These are phyloP conservation scores for Dasysyrphus albostriatus DNA, from an alignment of 2,888 invertebrate genomes.

Conservation along the genomic window DNA sequence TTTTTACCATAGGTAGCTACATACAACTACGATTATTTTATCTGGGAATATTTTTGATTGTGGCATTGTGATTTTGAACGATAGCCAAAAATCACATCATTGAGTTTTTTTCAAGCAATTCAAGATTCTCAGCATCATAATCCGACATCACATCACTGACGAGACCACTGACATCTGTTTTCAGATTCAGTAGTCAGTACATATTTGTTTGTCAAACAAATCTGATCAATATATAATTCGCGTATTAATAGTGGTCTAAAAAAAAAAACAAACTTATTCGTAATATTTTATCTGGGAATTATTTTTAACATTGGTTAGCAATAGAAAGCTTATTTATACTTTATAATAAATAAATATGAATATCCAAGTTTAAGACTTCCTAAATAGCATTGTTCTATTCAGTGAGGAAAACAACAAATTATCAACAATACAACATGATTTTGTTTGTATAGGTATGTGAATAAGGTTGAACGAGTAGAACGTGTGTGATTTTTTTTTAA, in stretches of 20 bases:
- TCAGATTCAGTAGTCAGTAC: not conserved
- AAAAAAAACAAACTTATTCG: not conserved
- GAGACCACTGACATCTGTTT: not conserved
- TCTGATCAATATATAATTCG: not conserved
- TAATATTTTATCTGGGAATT: not conserved
- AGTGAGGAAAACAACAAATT: not conserved
- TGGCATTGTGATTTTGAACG: conserved; percentile 15
- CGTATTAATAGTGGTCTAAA: not conserved
- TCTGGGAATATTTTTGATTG: not conserved
- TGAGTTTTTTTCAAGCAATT: conserved; percentile 11
- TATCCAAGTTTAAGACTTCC: not conserved
- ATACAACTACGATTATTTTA: not conserved
- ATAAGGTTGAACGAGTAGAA: not conserved
- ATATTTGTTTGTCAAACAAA: conserved; percentile 2
- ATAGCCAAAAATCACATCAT: conserved; percentile 19
- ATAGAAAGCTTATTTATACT: not conserved
- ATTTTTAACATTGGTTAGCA: not conserved
- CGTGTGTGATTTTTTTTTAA: not conserved
- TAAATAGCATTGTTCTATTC: not conserved
- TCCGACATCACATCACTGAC: not conserved
- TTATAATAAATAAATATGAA: not conserved
- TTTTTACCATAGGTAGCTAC: not conserved
- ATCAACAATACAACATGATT: not conserved
- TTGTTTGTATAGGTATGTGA: not conserved
- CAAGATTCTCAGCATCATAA: conserved; percentile 15